A percentile compares a stretch with the other conserved stretches of the same genome.
phyloP scores from a whole-genome alignment of 2,113 vertebrate genomes.

The Falco punctatus region DNA sequence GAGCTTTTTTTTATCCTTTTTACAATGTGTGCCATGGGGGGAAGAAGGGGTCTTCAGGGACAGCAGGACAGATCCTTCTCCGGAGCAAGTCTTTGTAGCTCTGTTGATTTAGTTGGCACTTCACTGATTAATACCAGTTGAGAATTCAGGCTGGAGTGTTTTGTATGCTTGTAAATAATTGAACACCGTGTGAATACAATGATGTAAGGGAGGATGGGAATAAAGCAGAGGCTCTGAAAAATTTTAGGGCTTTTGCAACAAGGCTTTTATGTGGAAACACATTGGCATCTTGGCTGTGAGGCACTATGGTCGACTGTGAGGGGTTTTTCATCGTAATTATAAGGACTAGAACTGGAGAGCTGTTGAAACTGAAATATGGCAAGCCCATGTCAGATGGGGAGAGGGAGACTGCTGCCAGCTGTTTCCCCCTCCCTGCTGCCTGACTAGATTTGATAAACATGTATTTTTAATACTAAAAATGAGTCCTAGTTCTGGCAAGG shows the following conservation, averaged over 20 bases:
- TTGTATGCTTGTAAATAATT: constrained; percentile 63
- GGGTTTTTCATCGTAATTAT: constrained; percentile 8
- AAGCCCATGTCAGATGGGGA: constrained; percentile 32
- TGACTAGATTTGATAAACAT: constrained; percentile 36
- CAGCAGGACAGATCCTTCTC: constrained; percentile 15
- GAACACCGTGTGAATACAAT: constrained; percentile 34
- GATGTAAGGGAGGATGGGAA: constrained; percentile 28
- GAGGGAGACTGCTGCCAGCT: constrained; percentile 43
- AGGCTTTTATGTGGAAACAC: constrained; percentile 34
- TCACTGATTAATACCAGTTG: constrained; percentile 32
- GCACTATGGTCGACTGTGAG: not conserved
- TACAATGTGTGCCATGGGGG: not conserved
- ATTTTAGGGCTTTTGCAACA: not conserved
- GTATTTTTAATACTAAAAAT: constrained; percentile 29
- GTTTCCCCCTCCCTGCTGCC: not conserved
- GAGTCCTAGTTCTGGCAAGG: constrained; percentile 35
- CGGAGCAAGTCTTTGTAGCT: not conserved
- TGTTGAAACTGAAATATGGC: constrained; percentile 41
- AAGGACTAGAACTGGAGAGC: constrained; percentile 36
- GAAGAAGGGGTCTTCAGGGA: not conserved
- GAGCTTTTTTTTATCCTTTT: not conserved
- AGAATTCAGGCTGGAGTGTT: constrained; percentile 29
- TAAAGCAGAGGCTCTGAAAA: constrained; percentile 26
- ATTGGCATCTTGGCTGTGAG: constrained; percentile 16
- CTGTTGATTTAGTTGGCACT: constrained; percentile 24